Base-by-base conservation (phyloP, 2,888 invertebrate species). In the Fragum fragum region DNA sequence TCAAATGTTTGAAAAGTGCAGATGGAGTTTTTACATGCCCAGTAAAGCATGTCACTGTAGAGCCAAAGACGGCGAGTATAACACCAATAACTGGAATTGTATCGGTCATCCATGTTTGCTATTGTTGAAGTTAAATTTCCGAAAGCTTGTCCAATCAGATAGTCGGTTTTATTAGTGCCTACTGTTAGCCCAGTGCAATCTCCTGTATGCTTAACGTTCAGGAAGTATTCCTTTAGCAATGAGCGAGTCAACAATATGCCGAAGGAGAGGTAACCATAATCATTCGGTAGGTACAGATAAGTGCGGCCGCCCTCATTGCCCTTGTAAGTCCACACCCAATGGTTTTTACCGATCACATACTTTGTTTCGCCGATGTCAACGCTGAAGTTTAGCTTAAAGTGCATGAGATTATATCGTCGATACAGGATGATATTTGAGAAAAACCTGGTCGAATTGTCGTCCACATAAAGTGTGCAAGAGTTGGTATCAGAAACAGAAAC, bases 291-390 rank as follows among this genome's bases (percentile, higher is more conserved):
- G 47, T 42, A 83, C 1, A 83, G 66, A 32, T 77, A 77, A 39
- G 76, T 63, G 28, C 76, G 32, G 3, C 68, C 83, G 1, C 83
- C 83, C 71, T 71, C 61, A 14, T 72, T 55, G 14, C 83, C 83
- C 39, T 74, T 71, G 47, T 74, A 83, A n/a, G 83, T 83, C 83
- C 83, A 83, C 0, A 83, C 39, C 83, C 83, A 83, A 26, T 76
- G 69, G 21, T 42, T 26, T 36, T 53, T 16, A 26, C 39, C 36
- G 23, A 83, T 79, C 0, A 76, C 76, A 11, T 55, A 11, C n/a
- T 79, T 53, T 21, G 69, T 61, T 28, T 69, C 76, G 14, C 18
- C 53, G 9, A 83, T 47, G 23, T 21, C 28, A 21, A 70, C 6
- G 18, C 66, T 68, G 63, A 83, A 79, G 3, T 47, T 28, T 3